Conservation (phyloP, 2,113 vertebrate genomes). For the Mustela lutreola region DNA sequence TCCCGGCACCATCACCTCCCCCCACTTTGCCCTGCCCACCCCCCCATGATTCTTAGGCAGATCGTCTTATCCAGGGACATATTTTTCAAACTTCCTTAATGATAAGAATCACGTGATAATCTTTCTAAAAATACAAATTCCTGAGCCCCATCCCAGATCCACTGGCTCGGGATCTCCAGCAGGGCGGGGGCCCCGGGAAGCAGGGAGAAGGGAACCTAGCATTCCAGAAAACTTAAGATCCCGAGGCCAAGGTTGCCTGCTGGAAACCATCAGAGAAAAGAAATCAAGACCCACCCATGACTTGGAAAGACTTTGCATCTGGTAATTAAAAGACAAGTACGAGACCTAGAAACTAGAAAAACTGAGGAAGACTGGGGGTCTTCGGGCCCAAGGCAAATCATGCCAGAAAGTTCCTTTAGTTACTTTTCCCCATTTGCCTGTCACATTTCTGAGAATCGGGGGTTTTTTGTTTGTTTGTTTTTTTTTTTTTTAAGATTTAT, state of each 20-base stretch:
- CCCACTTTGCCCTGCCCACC: no score
- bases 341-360: not conserved
- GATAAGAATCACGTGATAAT: slow-evolving; percentile 23
- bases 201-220: not conserved
- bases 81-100: not conserved
- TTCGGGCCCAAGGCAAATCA: not conserved
- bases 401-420: not conserved
- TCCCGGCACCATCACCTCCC: not conserved
- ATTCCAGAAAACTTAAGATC: slow-evolving; percentile 44
- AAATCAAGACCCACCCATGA: not conserved
- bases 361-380: not conserved
- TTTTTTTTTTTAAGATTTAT: not conserved
- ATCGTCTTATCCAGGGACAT: not conserved
- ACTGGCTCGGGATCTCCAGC: not conserved
- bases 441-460: not conserved
- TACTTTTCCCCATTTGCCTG: not conserved
- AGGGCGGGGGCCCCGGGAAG: not conserved
- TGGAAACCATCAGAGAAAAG: slow-evolving; percentile 56
- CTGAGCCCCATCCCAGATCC: not conserved
- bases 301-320: slow-evolving; percentile 42
- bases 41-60: not conserved
- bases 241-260: not conserved
- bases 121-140: slow-evolving; percentile 29
- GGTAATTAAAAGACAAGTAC: slow-evolving; percentile 26
- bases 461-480: not conserved